phyloP scores from a whole-genome alignment of 2,113 vertebrate genomes.

The Dolichotis patagonum region DNA sequence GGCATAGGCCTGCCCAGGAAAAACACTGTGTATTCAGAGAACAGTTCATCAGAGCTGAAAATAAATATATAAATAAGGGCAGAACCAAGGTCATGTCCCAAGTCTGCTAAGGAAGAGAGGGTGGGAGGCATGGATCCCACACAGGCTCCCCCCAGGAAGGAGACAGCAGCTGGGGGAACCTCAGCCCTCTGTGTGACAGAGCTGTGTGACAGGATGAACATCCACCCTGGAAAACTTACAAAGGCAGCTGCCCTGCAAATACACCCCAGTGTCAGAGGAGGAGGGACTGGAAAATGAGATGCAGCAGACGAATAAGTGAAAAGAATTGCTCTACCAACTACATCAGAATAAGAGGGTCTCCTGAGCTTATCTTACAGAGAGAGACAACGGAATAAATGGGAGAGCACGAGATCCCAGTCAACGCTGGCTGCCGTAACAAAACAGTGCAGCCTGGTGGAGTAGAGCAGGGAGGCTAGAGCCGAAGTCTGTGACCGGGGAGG shows the following conservation, averaged over 20 bases:
- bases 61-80: too few species aligned
- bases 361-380: neutral
- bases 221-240: neutral
- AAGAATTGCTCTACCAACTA: too few species aligned
- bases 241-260: neutral
- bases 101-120: neutral
- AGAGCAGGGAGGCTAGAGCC: neutral
- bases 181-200: neutral
- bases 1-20: neutral
- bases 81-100: neutral
- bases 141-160: neutral
- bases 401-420: too few species aligned
- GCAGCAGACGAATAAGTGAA: neutral
- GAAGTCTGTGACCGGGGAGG: too few species aligned
- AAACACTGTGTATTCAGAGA: neutral
- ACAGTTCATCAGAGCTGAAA: too few species aligned
- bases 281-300: neutral
- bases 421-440: too few species aligned
- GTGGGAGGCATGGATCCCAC: neutral
- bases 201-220: neutral
- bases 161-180: neutral
- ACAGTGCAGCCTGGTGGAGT: accelerated
- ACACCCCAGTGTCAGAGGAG: neutral
- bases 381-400: accelerated
- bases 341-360: neutral